These are phyloP conservation scores for Serripes groenlandicus DNA, from an alignment of 2,888 invertebrate species.

Conservation along the genomic window DNA sequence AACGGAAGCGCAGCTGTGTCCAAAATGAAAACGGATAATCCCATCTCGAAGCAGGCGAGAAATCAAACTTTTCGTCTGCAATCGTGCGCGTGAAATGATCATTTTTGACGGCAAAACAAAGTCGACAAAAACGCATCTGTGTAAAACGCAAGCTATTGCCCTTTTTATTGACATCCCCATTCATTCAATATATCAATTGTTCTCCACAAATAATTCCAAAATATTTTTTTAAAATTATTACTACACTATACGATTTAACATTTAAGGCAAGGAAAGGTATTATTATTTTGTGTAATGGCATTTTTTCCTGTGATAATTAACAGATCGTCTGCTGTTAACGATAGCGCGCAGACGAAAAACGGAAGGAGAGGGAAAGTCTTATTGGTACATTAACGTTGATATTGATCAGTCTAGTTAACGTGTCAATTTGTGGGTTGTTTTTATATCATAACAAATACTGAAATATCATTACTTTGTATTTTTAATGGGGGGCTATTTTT, in stretches of 20 bases:
- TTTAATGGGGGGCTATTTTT: too few relatives aligned
- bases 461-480: neutral
- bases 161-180: too few relatives aligned
- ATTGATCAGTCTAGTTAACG: conserved; percentile 22
- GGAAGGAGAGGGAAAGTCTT: neutral
- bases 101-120: conserved; percentile 14
- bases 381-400: conserved; percentile 5
- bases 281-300: too few relatives aligned
- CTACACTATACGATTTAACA: too few relatives aligned
- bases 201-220: too few relatives aligned
- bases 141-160: neutral
- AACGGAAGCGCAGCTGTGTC: conserved; percentile 23
- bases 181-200: too few relatives aligned
- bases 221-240: neutral
- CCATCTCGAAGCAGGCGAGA: neutral
- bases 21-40: conserved; percentile 18
- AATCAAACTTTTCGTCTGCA: conserved; percentile 21
- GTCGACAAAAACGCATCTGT: conserved; percentile 23
- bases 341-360: neutral
- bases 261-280: too few relatives aligned
- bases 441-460: conserved; percentile 9
- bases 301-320: too few relatives aligned
- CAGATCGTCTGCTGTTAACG: too few relatives aligned
- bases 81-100: conserved; percentile 11
- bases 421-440: conserved; percentile 23